Evolutionary conservation across 2,113 vertebrate species (phyloP), one percentile per base, ranked within the genome.

Genomic region (Bagarius yarrelli): DNA sequence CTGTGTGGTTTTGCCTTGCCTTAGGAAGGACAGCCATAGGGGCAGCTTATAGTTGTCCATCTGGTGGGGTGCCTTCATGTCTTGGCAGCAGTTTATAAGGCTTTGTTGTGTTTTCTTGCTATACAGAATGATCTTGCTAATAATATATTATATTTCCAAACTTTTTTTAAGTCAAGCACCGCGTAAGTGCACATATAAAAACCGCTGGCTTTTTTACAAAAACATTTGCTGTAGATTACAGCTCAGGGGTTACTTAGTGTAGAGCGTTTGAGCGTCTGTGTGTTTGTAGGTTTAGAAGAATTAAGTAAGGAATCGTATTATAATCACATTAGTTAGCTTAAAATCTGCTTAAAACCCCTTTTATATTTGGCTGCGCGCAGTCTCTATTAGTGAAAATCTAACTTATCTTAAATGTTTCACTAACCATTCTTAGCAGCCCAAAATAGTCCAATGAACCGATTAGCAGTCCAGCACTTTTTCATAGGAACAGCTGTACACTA

Each of bases 21-120:
- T 60, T 82, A 69, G 81, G 73, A 70, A 82, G 63, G 73, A 76
- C 32, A 76, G 73, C 81, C 81, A 82, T 77, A 70, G 44, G 73
- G 73, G 52, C 72, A 70, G 57, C 61, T 82, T 13, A 14, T 40
- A 23, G n/a, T 47, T 76, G 80, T 47, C 53, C 36, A 19, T 30
- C 18, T 82, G 73, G 53, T 71, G 57, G 25, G 9, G 53, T 81
- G 60, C 32, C 53, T 69, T 44, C 56, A 34, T 77, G 40, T 74
- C 44, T 76, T 57, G 1, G 1, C 75, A 75, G 34, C 25, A 50
- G 59, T 32, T 36, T 56, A 27, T 73, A 53, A 27, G 1, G 81
- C 40, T 50, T 72, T 55, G 16, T 53, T 55, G 27, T 72, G 69
- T 19, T 55, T 55, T 32, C 9, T 73, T 73, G 18, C 27, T 55